Percentiles rank a stretch among this genome's conserved stretches.
Conservation (phyloP, 2,888 invertebrate species). For the Habroteleia sp. region DNA sequence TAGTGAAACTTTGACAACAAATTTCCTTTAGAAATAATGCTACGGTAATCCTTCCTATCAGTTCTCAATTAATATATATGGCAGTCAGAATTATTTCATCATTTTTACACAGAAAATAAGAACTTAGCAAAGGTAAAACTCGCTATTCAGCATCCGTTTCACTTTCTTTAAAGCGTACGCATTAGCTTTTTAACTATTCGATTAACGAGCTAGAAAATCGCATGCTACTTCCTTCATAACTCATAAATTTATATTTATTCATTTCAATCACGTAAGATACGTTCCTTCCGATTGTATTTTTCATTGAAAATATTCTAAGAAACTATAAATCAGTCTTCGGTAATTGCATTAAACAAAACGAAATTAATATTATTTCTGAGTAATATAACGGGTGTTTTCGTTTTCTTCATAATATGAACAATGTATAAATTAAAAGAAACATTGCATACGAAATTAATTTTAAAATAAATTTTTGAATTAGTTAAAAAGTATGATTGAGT, state of each 20-base stretch:
- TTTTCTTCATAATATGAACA: too few relatives aligned
- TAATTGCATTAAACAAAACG: slow-evolving; percentile 10
- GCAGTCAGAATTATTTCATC: too few relatives aligned
- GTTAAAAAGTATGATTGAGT: too few relatives aligned
- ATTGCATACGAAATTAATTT: too few relatives aligned
- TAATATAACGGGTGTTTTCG: too few relatives aligned
- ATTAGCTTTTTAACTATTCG: slow-evolving; percentile 26
- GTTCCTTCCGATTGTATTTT: slow-evolving; percentile 40
- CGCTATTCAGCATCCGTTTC: slow-evolving; percentile 55
- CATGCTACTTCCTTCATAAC: slow-evolving; percentile 47
- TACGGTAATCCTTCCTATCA: too few relatives aligned
- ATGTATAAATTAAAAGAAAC: too few relatives aligned
- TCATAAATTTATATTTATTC: slow-evolving; percentile 43
- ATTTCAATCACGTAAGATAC: slow-evolving; percentile 52
- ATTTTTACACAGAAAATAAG: slow-evolving; percentile 15
- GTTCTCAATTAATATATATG: too few relatives aligned
- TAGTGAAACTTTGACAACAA: too few relatives aligned
- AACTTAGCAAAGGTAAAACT: slow-evolving; percentile 4
- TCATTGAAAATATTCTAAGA: slow-evolving; percentile 36
- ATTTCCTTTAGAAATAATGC: too few relatives aligned
- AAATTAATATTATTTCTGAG: slow-evolving; percentile 13
- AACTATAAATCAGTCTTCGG: slow-evolving; percentile 20
- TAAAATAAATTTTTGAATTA: too few relatives aligned
- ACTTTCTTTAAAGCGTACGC: slow-evolving; percentile 42
- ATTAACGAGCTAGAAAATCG: slow-evolving; percentile 21